Evolutionary conservation across 2,113 vertebrate species (phyloP).

Genomic region (Rhinoptilus africanus): DNA sequence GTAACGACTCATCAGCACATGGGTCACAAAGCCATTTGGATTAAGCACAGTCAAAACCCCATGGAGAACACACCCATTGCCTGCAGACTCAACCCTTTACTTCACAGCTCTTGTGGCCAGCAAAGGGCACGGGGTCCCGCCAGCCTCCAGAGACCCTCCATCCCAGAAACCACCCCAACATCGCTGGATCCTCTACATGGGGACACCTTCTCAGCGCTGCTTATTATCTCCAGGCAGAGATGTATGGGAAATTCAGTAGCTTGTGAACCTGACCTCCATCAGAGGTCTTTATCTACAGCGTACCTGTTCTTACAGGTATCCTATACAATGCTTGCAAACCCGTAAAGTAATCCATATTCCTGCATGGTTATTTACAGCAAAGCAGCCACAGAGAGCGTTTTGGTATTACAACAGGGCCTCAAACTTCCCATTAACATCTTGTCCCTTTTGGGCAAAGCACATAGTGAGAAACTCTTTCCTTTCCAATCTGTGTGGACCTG

Average conservation of each 20-base stretch:
- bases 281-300: background rate
- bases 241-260: background rate
- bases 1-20: background rate
- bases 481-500: background rate
- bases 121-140: accelerated
- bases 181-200: accelerated
- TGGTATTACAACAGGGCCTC: background rate
- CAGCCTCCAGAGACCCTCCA: background rate
- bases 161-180: background rate
- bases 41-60: background rate
- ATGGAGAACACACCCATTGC: background rate
- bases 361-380: background rate
- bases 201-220: accelerated
- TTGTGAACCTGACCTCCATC: background rate
- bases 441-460: background rate
- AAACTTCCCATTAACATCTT: background rate
- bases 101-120: background rate
- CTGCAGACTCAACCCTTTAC: background rate
- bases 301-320: background rate
- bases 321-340: background rate
- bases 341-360: background rate
- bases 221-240: background rate
- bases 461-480: background rate
- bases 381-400: background rate
- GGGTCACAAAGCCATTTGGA: background rate